A percentile compares a stretch with the other conserved stretches of the same genome.
These are phyloP conservation scores for Hoplostethus mediterraneus DNA, from an alignment of 2,797 vertebrate genomes.

Conservation along the genomic window DNA sequence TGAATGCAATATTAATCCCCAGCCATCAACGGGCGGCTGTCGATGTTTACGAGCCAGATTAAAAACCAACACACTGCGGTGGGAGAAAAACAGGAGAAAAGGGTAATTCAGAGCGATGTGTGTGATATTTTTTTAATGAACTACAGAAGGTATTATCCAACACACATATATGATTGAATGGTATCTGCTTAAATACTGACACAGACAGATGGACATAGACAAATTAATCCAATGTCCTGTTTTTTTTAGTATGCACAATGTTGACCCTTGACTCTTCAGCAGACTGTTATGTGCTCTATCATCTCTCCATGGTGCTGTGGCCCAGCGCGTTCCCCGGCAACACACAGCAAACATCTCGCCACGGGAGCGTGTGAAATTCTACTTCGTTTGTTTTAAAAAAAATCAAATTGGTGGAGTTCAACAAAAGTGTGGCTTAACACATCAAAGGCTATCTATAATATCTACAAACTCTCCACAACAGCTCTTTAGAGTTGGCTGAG, in stretches of 20 bases:
- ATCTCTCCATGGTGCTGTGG: background rate
- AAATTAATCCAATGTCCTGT: background rate
- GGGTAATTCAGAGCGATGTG: background rate
- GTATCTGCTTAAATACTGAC: background rate
- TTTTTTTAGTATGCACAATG: background rate
- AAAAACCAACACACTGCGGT: slow-evolving; percentile 31
- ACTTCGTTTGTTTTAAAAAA: slow-evolving; percentile 51
- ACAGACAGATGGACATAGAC: background rate
- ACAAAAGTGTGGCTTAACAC: slow-evolving; percentile 55
- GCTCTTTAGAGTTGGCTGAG: slow-evolving; percentile 21
- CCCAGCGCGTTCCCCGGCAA: slow-evolving; percentile 26
- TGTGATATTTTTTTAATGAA: background rate
- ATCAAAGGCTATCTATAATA: slow-evolving; percentile 62
- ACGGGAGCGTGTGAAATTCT: slow-evolving; percentile 51
- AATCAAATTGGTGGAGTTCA: slow-evolving; percentile 50
- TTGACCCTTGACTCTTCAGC: slow-evolving; percentile 14
- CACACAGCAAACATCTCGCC: slow-evolving; percentile 44
- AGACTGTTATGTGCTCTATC: background rate
- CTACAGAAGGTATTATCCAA: background rate
- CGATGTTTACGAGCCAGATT: slow-evolving; percentile 41
- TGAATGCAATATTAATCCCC: slow-evolving; percentile 38
- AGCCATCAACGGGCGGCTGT: slow-evolving; percentile 37
- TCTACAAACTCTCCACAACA: slow-evolving; percentile 38
- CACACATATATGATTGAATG: background rate
- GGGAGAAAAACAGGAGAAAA: slow-evolving; percentile 20